These are phyloP conservation scores for Enteromius mattozi DNA, from an alignment of 2,797 vertebrate species.

Conservation along the genomic window DNA sequence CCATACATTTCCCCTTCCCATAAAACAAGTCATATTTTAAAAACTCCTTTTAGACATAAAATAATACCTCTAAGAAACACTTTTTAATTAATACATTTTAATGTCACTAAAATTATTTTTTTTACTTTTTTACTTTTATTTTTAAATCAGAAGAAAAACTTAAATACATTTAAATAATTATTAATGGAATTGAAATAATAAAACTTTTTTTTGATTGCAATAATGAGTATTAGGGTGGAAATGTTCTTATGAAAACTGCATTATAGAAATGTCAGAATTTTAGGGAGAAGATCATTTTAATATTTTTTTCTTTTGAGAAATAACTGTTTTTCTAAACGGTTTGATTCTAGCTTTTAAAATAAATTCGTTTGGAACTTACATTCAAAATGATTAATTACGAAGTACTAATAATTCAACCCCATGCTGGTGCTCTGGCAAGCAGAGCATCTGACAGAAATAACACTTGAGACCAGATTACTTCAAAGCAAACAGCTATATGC, in stretches of 20 bases:
- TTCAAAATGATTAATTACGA: background rate
- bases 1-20: background rate
- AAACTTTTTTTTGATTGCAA: background rate
- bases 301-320: background rate
- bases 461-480: background rate
- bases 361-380: background rate
- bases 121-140: background rate
- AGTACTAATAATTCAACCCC: background rate
- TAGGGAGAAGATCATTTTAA: background rate
- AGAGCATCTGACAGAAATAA: constrained; percentile 8
- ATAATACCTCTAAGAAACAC: background rate
- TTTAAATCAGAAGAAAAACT: too few species aligned
- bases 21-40: background rate
- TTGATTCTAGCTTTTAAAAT: background rate
- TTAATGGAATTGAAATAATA: background rate
- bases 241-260: background rate
- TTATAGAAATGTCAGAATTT: background rate
- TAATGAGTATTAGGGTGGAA: background rate
- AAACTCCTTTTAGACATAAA: background rate
- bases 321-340: background rate
- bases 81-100: background rate
- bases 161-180: background rate
- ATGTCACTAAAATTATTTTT: too few species aligned
- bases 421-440: background rate
- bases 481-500: background rate